These are phyloP conservation scores for Tetragnatha montana DNA, from an alignment of 2,888 invertebrate genomes.

Conservation along the genomic window DNA sequence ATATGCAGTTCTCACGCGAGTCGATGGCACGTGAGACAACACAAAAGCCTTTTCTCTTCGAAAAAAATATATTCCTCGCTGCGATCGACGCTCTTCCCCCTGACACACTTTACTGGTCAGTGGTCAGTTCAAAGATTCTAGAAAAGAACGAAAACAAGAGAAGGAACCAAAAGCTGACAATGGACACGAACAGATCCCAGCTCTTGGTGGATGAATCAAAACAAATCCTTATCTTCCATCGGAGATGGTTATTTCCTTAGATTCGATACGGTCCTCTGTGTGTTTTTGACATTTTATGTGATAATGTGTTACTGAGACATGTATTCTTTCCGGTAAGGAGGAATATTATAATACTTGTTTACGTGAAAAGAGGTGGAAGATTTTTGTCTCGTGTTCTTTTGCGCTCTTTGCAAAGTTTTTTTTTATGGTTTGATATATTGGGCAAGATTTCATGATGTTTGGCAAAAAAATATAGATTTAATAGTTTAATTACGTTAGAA, in stretches of 20 bases:
- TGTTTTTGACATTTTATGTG: too few relatives aligned
- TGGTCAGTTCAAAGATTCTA: neutral
- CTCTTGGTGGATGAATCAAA: neutral
- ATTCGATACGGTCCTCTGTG: neutral
- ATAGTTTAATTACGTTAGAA: too few relatives aligned
- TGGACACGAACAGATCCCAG: neutral
- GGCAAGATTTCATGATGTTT: too few relatives aligned
- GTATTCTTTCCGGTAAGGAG: too few relatives aligned
- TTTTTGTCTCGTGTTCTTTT: too few relatives aligned
- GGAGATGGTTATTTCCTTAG: neutral
- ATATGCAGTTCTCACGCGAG: too few relatives aligned
- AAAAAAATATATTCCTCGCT: neutral
- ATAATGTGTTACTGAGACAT: too few relatives aligned
- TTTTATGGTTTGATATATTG: too few relatives aligned
- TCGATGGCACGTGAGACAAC: conserved; percentile 1
- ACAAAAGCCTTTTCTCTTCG: neutral
- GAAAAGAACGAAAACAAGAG: neutral
- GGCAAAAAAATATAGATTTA: too few relatives aligned
- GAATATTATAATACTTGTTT: too few relatives aligned
- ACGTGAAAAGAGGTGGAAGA: too few relatives aligned
- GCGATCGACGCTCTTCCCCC: neutral
- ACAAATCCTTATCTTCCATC: neutral
- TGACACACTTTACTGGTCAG: neutral
- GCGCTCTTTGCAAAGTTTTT: too few relatives aligned
- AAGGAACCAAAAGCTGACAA: neutral